These are phyloP conservation scores for Hozukius guyotensis DNA, from an alignment of 2,797 vertebrate genomes.

Conservation along the genomic window DNA sequence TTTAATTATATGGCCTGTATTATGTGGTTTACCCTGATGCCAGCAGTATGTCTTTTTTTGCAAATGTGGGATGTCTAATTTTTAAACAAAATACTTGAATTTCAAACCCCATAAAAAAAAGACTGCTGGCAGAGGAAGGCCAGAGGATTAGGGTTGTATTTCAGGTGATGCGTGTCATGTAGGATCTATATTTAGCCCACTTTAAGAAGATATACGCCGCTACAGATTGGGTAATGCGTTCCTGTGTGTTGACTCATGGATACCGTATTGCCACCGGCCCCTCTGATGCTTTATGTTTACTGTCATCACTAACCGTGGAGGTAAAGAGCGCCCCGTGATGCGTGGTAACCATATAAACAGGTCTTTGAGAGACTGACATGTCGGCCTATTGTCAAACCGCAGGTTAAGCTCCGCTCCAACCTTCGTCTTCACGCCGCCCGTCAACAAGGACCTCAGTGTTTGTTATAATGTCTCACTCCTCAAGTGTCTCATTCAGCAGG, in stretches of 20 bases:
- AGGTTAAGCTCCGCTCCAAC: slow-evolving; percentile 12
- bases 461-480: slow-evolving; percentile 42
- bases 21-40: not conserved
- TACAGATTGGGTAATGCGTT: slow-evolving; percentile 23
- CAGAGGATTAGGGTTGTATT: not conserved
- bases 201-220: slow-evolving; percentile 18
- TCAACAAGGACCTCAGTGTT: slow-evolving; percentile 40
- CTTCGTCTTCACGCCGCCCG: not conserved
- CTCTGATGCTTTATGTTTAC: slow-evolving; percentile 39
- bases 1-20: not conserved
- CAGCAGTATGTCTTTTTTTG: not conserved
- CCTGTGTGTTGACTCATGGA: slow-evolving; percentile 45
- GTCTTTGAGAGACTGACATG: slow-evolving; percentile 2
- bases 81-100: not conserved
- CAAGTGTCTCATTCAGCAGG: slow-evolving; percentile 49
- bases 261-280: not conserved
- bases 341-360: slow-evolving; percentile 41
- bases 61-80: not conserved
- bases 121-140: not conserved
- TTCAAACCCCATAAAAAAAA: not conserved
- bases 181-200: slow-evolving; percentile 22
- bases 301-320: slow-evolving; percentile 35
- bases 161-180: not conserved
- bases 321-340: slow-evolving; percentile 33
- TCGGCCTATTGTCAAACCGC: slow-evolving; percentile 37